Evolutionary conservation across 2,113 vertebrate species (phyloP).

Genomic region (Phalacrocorax aristotelis): DNA sequence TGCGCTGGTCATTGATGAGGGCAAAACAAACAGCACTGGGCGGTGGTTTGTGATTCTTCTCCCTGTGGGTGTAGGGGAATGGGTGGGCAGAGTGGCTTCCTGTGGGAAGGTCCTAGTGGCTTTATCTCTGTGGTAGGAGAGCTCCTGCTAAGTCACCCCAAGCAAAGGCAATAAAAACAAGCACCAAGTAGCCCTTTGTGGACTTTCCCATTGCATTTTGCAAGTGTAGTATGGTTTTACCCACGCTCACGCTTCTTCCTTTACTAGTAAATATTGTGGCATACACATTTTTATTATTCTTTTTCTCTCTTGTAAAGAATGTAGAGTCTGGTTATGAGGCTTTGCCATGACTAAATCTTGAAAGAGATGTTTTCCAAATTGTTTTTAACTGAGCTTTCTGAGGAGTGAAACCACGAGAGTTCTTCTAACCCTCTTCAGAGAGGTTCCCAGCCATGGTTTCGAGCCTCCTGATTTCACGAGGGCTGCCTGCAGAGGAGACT

Average conservation of each 20-base stretch:
- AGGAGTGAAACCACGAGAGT: background rate
- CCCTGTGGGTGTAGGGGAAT: background rate
- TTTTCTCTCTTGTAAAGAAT: background rate
- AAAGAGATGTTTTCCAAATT: background rate
- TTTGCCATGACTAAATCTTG: background rate
- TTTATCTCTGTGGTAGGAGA: conserved; percentile 17
- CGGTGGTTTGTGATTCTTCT: background rate
- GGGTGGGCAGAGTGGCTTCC: conserved; percentile 21
- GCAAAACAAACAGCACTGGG: background rate
- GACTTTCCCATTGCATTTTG: background rate
- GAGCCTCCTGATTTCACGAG: background rate
- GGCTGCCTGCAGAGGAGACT: background rate
- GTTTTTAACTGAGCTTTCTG: background rate
- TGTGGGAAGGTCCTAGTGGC: background rate
- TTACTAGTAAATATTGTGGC: background rate
- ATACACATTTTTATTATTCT: background rate
- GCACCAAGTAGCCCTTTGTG: background rate
- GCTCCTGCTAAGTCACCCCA: background rate
- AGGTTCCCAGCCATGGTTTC: conserved; percentile 21
- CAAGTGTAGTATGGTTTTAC: background rate
- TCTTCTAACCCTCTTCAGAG: background rate
- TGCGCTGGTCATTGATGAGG: conserved; percentile 1
- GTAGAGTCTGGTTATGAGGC: background rate
- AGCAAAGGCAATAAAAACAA: background rate
- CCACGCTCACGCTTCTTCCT: background rate